Conservation (phyloP, 1,140 invertebrate species). For the Colletes gigas region DNA sequence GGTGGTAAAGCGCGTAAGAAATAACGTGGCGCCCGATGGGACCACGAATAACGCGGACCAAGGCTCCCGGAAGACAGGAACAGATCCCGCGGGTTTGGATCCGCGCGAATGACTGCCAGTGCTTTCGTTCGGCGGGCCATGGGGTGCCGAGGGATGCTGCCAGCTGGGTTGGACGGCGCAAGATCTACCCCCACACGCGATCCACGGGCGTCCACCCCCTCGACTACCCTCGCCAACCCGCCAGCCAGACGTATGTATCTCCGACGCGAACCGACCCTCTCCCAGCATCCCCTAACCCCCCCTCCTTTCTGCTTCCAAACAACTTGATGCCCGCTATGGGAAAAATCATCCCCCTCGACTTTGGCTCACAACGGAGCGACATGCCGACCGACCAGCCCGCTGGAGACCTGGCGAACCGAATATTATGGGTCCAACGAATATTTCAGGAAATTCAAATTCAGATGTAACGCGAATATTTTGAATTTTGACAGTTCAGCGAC, state of each 20-base stretch:
- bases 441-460: too few relatives aligned
- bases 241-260: constrained; percentile 54
- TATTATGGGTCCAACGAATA: too few relatives aligned
- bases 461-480: too few relatives aligned
- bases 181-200: constrained; percentile 75
- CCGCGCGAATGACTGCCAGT: constrained; percentile 78
- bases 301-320: constrained; percentile 40
- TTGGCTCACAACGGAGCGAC: too few relatives aligned
- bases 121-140: constrained; percentile 64
- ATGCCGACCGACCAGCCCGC: too few relatives aligned
- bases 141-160: constrained; percentile 77
- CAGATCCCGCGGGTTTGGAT: constrained; percentile 73
- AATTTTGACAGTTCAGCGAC: too few relatives aligned
- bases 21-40: constrained; percentile 25
- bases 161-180: constrained; percentile 77
- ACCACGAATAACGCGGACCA: constrained; percentile 10
- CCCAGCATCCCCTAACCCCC: constrained; percentile 7
- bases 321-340: constrained; percentile 48
- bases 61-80: constrained; percentile 38
- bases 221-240: constrained; percentile 22
- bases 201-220: constrained; percentile 42
- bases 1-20: background rate
- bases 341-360: constrained; percentile 39
- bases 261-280: constrained; percentile 35
- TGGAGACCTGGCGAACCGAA: too few relatives aligned